Conservation (phyloP, 2,113 vertebrate species). For the Xenopus laevis region DNA sequence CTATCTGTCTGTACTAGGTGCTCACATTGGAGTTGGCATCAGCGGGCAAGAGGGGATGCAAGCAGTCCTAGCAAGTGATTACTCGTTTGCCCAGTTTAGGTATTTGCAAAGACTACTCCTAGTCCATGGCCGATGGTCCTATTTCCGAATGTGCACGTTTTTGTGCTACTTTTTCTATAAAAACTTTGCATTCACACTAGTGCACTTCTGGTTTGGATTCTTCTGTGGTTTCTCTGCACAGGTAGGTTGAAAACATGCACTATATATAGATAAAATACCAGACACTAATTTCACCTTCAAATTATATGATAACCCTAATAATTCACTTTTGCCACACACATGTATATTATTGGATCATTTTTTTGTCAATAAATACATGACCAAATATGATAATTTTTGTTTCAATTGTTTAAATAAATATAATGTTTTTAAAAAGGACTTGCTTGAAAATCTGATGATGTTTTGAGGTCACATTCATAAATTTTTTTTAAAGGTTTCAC, state of each 20-base stretch:
- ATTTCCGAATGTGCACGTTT: constrained; percentile 77
- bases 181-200: constrained; percentile 76
- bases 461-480: no score
- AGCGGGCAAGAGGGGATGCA: constrained; percentile 76
- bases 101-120: constrained; percentile 73
- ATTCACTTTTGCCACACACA: no score
- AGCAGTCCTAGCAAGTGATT: constrained; percentile 73
- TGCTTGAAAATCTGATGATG: no score
- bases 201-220: constrained; percentile 81
- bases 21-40: constrained; percentile 73
- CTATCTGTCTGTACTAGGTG: constrained; percentile 56
- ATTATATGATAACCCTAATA: no score
- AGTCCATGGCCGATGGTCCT: constrained; percentile 75
- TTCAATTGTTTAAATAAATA: no score
- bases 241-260: constrained; percentile 51
- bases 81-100: constrained; percentile 73
- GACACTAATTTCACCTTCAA: no score
- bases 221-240: constrained; percentile 80
- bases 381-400: no score
- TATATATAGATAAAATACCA: no score
- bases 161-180: constrained; percentile 82
- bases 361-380: no score
- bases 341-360: no score
- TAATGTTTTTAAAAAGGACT: no score
- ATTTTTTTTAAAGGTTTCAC: no score